Evolutionary conservation across 2,888 invertebrate genomes (phyloP).

Genomic region (Biston betularia): DNA sequence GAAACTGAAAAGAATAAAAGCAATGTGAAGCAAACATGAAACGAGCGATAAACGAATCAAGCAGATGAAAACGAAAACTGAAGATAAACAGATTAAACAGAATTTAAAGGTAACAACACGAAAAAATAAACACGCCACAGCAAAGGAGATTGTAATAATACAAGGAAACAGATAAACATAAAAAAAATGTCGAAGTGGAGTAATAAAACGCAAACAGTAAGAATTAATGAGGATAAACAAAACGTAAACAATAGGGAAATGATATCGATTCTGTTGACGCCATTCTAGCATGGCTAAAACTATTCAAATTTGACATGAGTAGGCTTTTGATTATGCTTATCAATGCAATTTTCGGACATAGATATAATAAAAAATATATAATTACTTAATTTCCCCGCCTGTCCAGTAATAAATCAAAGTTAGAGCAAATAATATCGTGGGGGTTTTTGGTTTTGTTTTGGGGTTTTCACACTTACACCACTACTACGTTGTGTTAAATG

Average conservation of each 20-base stretch:
- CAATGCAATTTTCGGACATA: too few relatives aligned
- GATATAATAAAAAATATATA: too few relatives aligned
- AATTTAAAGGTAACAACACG: neutral
- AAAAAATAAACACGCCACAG: slow-evolving; percentile 9
- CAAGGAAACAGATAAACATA: slow-evolving; percentile 1
- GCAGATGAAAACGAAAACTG: slow-evolving; percentile 8
- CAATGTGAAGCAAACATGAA: neutral
- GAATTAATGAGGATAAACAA: slow-evolving; percentile 1
- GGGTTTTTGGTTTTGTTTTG: too few relatives aligned
- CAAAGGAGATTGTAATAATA: neutral
- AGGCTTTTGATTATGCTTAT: too few relatives aligned
- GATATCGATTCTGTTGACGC: slow-evolving; percentile 2
- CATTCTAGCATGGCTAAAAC: neutral
- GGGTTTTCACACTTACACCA: too few relatives aligned
- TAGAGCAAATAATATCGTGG: too few relatives aligned
- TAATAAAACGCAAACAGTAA: slow-evolving; percentile 5
- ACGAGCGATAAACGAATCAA: neutral
- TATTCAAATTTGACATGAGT: neutral
- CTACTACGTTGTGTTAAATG: too few relatives aligned
- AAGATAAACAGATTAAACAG: slow-evolving; percentile 11
- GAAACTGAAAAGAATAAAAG: neutral
- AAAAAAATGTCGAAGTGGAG: neutral
- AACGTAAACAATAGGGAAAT: neutral
- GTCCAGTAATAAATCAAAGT: too few relatives aligned
- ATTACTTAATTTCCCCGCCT: too few relatives aligned